Evolutionary conservation across 2,797 vertebrate species (phyloP).

Genomic region (Neosilurus hyrtlii): DNA sequence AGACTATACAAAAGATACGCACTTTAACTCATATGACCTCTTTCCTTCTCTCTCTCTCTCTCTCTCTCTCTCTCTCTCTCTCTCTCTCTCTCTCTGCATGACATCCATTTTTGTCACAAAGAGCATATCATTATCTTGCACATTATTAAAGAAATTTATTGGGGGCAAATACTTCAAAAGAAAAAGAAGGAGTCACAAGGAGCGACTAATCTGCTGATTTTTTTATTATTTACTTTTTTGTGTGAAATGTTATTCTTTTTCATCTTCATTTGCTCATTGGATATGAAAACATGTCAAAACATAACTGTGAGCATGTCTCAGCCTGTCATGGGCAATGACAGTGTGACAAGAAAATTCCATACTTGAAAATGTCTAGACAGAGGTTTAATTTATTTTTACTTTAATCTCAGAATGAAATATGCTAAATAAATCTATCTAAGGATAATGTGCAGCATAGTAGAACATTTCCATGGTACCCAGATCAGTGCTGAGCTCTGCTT

Average conservation of each 20-base stretch:
- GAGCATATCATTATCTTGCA: not conserved
- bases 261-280: not conserved
- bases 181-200: not conserved
- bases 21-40: conserved; percentile 28
- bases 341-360: not conserved
- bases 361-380: conserved; percentile 2
- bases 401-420: conserved; percentile 7
- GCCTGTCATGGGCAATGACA: too few species aligned
- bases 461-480: not conserved
- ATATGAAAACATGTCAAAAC: not conserved
- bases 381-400: not conserved
- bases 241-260: not conserved
- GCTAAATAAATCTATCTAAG: not conserved
- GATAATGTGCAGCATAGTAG: too few species aligned
- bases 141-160: not conserved
- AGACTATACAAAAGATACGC: conserved; percentile 9
- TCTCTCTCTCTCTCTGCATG: not conserved
- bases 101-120: conserved; percentile 12
- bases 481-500: not conserved
- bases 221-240: not conserved
- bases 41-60: not conserved
- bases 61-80: not conserved
- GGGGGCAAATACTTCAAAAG: not conserved
- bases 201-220: not conserved
- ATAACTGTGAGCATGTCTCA: not conserved